phyloP scores from a whole-genome alignment of 2,888 invertebrate genomes.

The Agrilus mali region DNA sequence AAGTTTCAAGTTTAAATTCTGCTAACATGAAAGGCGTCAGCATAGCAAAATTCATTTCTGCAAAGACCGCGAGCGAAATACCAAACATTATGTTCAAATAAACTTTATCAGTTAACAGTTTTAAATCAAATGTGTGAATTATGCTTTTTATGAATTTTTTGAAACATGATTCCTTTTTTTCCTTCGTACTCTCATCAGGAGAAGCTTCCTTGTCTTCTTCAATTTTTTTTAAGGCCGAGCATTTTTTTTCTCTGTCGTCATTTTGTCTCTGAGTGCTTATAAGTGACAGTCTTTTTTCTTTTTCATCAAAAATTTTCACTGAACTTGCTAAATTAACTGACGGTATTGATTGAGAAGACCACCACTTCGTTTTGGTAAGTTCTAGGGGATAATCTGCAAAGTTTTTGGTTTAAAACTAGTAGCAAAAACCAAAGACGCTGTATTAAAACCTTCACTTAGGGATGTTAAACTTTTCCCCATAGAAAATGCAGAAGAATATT shows the following conservation, averaged over 20 bases:
- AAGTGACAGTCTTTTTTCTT: background rate
- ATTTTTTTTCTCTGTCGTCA: background rate
- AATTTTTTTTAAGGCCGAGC: background rate
- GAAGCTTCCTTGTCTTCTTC: no score
- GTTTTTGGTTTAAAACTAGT: no score
- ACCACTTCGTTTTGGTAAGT: conserved; percentile 34
- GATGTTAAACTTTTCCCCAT: no score
- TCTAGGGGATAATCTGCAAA: background rate
- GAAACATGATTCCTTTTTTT: conserved; percentile 21
- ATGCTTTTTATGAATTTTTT: conserved; percentile 26
- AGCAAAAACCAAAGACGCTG: no score
- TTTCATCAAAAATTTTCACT: conserved; percentile 43
- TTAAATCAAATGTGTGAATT: conserved; percentile 49
- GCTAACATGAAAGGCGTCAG: conserved; percentile 53
- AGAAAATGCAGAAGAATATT: no score
- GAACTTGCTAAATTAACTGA: conserved; percentile 46
- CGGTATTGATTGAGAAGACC: conserved; percentile 35
- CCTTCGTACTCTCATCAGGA: conserved; percentile 4
- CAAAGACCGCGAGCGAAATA: conserved; percentile 52
- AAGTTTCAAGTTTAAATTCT: conserved; percentile 46
- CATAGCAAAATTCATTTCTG: conserved; percentile 56
- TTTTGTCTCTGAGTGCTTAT: background rate
- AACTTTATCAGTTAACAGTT: conserved; percentile 50
- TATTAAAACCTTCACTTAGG: no score
- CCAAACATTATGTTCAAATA: conserved; percentile 57